A percentile compares a stretch with the other conserved stretches of the same genome.
These are phyloP conservation scores for Rallus limicola DNA, from an alignment of 2,113 vertebrate genomes.

Conservation along the genomic window DNA sequence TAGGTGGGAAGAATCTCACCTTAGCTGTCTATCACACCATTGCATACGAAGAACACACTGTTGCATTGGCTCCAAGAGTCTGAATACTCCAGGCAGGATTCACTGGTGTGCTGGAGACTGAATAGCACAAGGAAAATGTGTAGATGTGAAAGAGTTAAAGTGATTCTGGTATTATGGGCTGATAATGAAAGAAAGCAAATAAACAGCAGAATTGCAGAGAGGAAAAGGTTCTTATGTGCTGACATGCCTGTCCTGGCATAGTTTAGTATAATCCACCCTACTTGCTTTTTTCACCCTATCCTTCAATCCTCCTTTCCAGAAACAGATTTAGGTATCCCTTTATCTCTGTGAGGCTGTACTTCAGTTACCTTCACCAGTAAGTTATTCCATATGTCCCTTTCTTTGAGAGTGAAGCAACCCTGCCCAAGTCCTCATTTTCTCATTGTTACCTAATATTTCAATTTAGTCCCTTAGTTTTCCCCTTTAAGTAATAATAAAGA, in stretches of 20 bases:
- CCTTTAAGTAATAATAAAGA: conserved; percentile 45
- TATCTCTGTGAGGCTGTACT: conserved; percentile 25
- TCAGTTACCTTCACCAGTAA: conserved; percentile 48
- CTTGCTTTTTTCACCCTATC: conserved; percentile 53
- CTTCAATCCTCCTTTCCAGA: conserved; percentile 37
- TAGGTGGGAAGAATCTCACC: neutral
- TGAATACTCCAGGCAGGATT: neutral
- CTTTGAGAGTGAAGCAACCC: neutral
- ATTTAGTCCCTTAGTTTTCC: neutral
- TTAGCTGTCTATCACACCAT: neutral
- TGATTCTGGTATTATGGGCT: neutral
- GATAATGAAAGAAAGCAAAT: neutral
- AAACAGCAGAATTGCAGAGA: neutral
- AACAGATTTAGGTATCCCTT: conserved; percentile 43
- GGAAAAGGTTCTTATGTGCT: neutral
- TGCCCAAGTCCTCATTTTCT: neutral
- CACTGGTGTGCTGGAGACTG: neutral
- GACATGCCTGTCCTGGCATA: neutral
- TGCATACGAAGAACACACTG: neutral
- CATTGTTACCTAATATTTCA: conserved; percentile 63
- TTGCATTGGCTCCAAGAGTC: neutral
- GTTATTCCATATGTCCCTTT: conserved; percentile 50
- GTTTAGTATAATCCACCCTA: conserved; percentile 3
- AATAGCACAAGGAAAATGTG: rapidly evolving
- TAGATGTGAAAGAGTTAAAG: neutral